Evolutionary conservation across 1,140 invertebrate species (phyloP), one percentile per base, ranked within the genome.

Genomic region (Himalopsyche phryganea): DNA sequence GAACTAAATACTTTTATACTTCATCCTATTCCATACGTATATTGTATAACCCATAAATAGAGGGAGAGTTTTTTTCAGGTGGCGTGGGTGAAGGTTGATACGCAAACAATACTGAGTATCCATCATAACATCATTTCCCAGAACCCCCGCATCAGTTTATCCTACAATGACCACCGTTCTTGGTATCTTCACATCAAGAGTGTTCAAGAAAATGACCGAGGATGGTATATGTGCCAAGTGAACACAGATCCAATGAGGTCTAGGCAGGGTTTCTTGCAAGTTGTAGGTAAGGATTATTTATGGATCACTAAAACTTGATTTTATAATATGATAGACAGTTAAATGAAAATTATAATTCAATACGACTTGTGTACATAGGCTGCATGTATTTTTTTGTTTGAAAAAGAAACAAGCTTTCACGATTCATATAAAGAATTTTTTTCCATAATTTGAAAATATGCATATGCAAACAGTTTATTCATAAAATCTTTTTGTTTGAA

Each of bases 21-120:
- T n/a, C n/a, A n/a, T n/a, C n/a, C 23, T 28, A 5, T 11, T 6
- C 40, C n/a, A 41, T 14, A 5, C 17, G 6, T 17, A 41, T 41
- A 41, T 41, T 11, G 6, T 17, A 41, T 41, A 41, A 5, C 23
- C 23, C 23, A 28, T 28, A 28, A 28, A 28, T 9, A 28, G 23
- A 28, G 23, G 23, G 23, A 3, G 23, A 28, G 17, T 44, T 14
- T 50, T 50, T 18, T 1, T 13, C 70, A 92, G 90, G 88, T 94
- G 63, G 92, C 92, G 60, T 94, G 91, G 90, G 89, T 94, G 11
- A 80, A 90, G 35, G 89, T 94, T 55, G 91, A 94, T 68, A 94
- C 92, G 1, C 91, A 94, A 72, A 92, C 92, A 5, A 94, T 94
- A 63, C 77, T 94, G 14, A 91, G 91, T 15, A 93, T 94, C 66